Percentiles rank a stretch among this genome's conserved stretches.
Conservation (phyloP, 2,888 invertebrate species). For the Temnothorax rugatulus region DNA sequence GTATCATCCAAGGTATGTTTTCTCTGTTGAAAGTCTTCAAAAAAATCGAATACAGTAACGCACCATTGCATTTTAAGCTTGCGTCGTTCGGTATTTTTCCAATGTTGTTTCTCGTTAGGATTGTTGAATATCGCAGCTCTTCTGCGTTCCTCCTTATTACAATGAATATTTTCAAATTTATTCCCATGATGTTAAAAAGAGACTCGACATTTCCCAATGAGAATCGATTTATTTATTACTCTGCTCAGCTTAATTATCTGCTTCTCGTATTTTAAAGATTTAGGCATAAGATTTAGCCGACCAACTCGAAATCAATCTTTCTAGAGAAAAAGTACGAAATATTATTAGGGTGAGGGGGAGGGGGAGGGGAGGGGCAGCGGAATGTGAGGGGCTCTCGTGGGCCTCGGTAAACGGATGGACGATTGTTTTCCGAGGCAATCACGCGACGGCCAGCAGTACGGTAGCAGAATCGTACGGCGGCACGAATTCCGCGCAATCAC, state of each 20-base stretch:
- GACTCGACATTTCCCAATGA: background rate
- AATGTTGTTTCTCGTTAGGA: background rate
- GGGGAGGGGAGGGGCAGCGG: too few relatives aligned
- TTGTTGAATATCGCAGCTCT: background rate
- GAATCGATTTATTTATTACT: background rate
- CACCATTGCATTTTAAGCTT: background rate
- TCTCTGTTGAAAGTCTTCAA: conserved; percentile 28
- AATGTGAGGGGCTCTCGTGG: background rate
- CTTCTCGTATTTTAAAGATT: background rate
- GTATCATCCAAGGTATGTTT: conserved; percentile 72
- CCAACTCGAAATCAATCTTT: background rate
- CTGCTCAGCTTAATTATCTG: background rate
- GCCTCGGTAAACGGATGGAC: conserved; percentile 43
- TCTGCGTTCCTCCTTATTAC: too few relatives aligned
- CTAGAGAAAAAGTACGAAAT: background rate
- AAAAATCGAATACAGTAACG: conserved; percentile 21
- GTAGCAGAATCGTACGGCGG: conserved; percentile 81
- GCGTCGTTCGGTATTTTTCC: background rate
- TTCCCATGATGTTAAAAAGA: background rate
- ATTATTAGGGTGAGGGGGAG: background rate
- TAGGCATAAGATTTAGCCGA: background rate
- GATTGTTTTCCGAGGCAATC: conserved; percentile 68
- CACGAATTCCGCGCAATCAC: conserved; percentile 85
- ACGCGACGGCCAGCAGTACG: conserved; percentile 73
- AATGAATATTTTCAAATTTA: background rate